phyloP scores from a whole-genome alignment of 1,140 invertebrate species.

The Listronotus oregonensis region DNA sequence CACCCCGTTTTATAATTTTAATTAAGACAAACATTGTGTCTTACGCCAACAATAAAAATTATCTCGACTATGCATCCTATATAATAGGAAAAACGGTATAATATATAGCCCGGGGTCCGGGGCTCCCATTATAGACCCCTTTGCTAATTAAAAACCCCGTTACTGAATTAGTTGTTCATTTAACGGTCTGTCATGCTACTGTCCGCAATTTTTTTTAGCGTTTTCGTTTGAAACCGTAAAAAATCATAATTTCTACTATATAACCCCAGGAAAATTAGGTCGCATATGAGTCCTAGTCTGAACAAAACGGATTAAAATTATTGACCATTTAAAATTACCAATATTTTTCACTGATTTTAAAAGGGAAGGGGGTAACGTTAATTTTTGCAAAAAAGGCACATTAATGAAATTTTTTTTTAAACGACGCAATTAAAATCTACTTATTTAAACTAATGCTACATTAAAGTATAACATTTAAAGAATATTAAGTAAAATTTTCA shows the following conservation, averaged over 20 bases:
- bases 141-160: constrained; percentile 49
- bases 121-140: constrained; percentile 43
- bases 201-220: constrained; percentile 35
- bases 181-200: constrained; percentile 49
- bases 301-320: no score
- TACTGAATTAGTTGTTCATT: constrained; percentile 52
- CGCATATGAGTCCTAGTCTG: no score
- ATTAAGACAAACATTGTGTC: constrained; percentile 42
- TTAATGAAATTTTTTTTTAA: no score
- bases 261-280: no score
- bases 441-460: no score
- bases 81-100: constrained; percentile 34
- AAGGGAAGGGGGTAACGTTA: no score
- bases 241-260: background rate
- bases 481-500: no score
- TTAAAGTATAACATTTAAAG: no score
- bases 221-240: constrained; percentile 36
- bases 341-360: no score
- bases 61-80: constrained; percentile 37
- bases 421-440: no score
- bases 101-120: constrained; percentile 34
- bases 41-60: constrained; percentile 36
- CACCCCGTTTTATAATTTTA: constrained; percentile 33
- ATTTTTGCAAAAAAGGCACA: no score
- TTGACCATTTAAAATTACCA: no score